Conservation (phyloP, 2,797 vertebrate genomes). For the Pelobates cultripes region DNA sequence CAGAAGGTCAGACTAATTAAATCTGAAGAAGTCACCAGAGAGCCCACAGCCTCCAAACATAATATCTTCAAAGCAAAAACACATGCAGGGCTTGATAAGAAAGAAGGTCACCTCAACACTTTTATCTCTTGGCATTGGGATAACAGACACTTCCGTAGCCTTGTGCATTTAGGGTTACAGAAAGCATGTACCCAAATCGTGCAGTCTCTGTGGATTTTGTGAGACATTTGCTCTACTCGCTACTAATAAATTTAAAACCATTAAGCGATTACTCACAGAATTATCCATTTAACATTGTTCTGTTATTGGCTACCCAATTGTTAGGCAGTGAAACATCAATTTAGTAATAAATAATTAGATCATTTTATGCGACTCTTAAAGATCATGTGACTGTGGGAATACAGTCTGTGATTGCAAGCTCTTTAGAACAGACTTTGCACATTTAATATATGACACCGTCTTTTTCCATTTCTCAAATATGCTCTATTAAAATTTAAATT, state of each 20-base stretch:
- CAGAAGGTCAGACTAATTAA: conserved; percentile 74
- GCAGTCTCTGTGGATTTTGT: background rate
- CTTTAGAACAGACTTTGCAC: too few species aligned
- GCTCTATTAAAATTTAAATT: too few species aligned
- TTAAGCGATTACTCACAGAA: background rate
- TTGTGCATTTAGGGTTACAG: conserved; percentile 23
- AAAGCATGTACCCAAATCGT: conserved; percentile 12
- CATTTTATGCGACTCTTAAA: too few species aligned
- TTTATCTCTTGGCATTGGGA: conserved; percentile 65
- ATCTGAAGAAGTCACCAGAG: conserved; percentile 69
- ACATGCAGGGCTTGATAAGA: conserved; percentile 62
- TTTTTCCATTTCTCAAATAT: too few species aligned
- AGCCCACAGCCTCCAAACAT: conserved; percentile 62
- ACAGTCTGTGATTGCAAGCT: too few species aligned
- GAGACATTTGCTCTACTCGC: background rate
- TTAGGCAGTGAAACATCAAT: too few species aligned
- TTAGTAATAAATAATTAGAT: too few species aligned
- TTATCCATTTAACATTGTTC: background rate
- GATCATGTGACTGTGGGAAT: too few species aligned
- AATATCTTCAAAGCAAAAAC: conserved; percentile 68
- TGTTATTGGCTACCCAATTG: background rate
- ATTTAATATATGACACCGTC: too few species aligned
- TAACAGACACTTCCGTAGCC: conserved; percentile 33
- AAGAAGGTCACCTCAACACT: conserved; percentile 64
- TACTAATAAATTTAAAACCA: background rate